These are phyloP conservation scores for Corella eumyota DNA, from an alignment of 23 tunicate species.

Conservation along the genomic window DNA sequence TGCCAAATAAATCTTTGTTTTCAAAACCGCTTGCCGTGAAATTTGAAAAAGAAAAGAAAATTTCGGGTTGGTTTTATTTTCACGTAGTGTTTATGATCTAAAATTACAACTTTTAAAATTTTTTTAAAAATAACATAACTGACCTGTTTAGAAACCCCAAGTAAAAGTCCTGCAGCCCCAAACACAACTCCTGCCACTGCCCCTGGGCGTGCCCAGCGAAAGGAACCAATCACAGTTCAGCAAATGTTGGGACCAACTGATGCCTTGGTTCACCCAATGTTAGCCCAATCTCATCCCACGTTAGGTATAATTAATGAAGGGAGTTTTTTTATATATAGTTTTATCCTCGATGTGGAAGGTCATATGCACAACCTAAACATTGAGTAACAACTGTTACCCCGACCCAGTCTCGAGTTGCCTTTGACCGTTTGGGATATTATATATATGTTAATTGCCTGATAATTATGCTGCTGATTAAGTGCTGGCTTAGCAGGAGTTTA, in stretches of 20 bases:
- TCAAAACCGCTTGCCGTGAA: slow-evolving; percentile 33
- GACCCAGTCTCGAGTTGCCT: too few relatives aligned
- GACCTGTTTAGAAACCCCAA: too few relatives aligned
- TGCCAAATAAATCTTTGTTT: slow-evolving; percentile 34
- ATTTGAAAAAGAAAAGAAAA: slow-evolving; percentile 19
- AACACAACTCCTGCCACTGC: slow-evolving; percentile 21
- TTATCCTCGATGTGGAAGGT: too few relatives aligned
- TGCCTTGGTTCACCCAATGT: slow-evolving; percentile 29
- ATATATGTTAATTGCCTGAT: too few relatives aligned
- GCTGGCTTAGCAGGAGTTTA: too few relatives aligned
- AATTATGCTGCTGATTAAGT: too few relatives aligned
- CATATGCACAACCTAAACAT: too few relatives aligned
- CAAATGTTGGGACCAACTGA: slow-evolving; percentile 54
- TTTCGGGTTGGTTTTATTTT: not conserved
- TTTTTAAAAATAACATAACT: too few relatives aligned
- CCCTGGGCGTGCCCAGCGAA: slow-evolving; percentile 6
- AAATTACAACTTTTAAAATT: not conserved
- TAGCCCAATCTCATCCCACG: slow-evolving; percentile 14
- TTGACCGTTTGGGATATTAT: too few relatives aligned
- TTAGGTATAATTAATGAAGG: slow-evolving; percentile 6
- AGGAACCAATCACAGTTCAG: slow-evolving; percentile 55
- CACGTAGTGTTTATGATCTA: not conserved
- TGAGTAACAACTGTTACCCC: too few relatives aligned
- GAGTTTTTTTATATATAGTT: too few relatives aligned
- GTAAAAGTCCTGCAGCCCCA: slow-evolving; percentile 7